phyloP scores from a whole-genome alignment of 2,888 invertebrate genomes.

The Philereme transversata region DNA sequence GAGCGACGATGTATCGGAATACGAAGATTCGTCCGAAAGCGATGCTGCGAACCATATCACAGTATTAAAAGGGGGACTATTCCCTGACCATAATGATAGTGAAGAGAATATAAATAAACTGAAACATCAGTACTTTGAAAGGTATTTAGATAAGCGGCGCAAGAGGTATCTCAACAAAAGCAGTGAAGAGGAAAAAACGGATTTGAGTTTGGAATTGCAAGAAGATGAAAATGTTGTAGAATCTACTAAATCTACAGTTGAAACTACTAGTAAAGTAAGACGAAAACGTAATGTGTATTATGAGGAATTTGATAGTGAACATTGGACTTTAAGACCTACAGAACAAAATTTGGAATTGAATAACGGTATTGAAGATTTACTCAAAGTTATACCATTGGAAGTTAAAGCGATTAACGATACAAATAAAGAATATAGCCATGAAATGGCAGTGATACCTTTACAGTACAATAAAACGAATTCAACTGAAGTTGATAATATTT shows the following conservation, averaged over 20 bases:
- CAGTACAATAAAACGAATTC: conserved; percentile 71
- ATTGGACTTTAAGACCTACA: conserved; percentile 54
- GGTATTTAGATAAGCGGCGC: conserved; percentile 71
- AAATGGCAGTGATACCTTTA: conserved; percentile 66
- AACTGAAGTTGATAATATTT: conserved; percentile 65
- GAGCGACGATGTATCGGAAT: conserved; percentile 61
- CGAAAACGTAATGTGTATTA: conserved; percentile 57
- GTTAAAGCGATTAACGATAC: conserved; percentile 41
- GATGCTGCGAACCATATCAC: conserved; percentile 64
- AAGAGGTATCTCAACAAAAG: conserved; percentile 69
- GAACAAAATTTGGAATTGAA: conserved; percentile 43
- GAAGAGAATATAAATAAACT: conserved; percentile 67
- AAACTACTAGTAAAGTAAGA: conserved; percentile 51
- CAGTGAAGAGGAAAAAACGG: conserved; percentile 54
- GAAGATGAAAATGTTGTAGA: conserved; percentile 50
- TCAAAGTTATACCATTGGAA: conserved; percentile 70
- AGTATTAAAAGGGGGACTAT: conserved; percentile 75
- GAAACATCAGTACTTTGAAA: conserved; percentile 77
- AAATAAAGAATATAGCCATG: conserved; percentile 45
- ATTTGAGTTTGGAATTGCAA: conserved; percentile 57
- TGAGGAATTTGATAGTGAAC: conserved; percentile 58
- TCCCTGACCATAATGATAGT: conserved; percentile 59
- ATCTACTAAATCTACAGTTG: conserved; percentile 47
- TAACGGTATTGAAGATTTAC: conserved; percentile 58
- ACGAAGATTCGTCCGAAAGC: conserved; percentile 61